Base-by-base conservation (phyloP, 2,113 vertebrate species). In the Triplophysa rosa region DNA sequence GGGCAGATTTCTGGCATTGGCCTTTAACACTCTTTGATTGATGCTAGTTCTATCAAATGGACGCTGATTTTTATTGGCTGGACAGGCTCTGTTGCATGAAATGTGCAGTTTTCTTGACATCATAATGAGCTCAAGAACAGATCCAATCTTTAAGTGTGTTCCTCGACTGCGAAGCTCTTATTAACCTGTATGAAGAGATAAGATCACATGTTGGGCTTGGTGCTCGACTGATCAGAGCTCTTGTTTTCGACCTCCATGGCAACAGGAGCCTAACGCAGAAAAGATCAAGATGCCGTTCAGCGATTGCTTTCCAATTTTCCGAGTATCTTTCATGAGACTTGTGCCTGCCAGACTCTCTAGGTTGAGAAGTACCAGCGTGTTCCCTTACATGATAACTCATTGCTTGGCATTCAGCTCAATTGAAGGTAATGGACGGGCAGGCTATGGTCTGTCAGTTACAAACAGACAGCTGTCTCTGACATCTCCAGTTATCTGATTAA, bases 121-220 rank as follows among this genome's bases (percentile, higher is more conserved):
- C 84, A 66, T 90, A 90, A 91, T 88, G 80, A 86, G 87, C 90
- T 87, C 65, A 84, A 89, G 90, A 88, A 89, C 82, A 80, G 40
- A 84, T 87, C 84, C 84, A 78, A 84, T 67, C 86, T 84, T 87
- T 71, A 83, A 84, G 80, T 87, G 74, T 71, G 79, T 79, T 56
- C 67, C 77, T 29, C 0, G 64, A 54, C 80, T 82, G 77, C 80
- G 82, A 84, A 88, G 87, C 84, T 83, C 81, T 17, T 33, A 21
- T 79, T 89, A 86, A 88, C 87, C 84, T 54, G 77, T 85, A 78
- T 67, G 40, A 63, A 49, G 66, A 84, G 76, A 83, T 54, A 8
- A 49, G 29, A 79, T n/a, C 21, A 9, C 63, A 52, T 82, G 19
- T 49, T 33, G 24, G 37, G 54, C 45, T 58, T 1, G 23, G n/a